phyloP scores from a whole-genome alignment of 30 jellyfish, hydroid and myxozoan genomes.

The Phacellophora camtschatica region DNA sequence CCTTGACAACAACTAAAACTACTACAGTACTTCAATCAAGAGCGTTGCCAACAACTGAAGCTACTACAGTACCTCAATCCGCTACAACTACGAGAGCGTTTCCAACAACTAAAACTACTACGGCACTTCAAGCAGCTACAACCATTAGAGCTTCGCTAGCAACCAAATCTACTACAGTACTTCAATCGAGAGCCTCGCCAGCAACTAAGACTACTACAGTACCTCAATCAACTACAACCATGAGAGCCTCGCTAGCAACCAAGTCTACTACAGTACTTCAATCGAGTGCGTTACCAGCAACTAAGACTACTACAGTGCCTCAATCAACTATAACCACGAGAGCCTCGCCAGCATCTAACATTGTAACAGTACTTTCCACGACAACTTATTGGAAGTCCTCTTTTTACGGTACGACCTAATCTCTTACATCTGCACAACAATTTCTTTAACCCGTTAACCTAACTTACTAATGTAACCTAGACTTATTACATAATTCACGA shows the following conservation, averaged over 20 bases:
- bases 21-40: neutral
- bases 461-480: too few species aligned
- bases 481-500: too few species aligned
- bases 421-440: too few species aligned
- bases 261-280: neutral
- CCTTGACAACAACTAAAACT: neutral
- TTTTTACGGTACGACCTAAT: too few species aligned
- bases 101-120: neutral
- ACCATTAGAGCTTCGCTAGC: too few species aligned
- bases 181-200: neutral
- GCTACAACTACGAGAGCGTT: neutral
- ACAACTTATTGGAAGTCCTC: neutral
- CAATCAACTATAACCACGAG: constrained; percentile 2
- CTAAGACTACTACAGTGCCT: neutral
- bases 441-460: too few species aligned
- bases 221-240: neutral
- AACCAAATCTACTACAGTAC: neutral
- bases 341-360: neutral
- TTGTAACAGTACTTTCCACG: neutral
- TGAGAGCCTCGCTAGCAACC: neutral
- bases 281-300: neutral
- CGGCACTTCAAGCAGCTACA: neutral
- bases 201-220: neutral
- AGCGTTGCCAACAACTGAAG: neutral
- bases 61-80: neutral